Conservation (phyloP, 2,888 invertebrate species). For the Heliconius sara region DNA sequence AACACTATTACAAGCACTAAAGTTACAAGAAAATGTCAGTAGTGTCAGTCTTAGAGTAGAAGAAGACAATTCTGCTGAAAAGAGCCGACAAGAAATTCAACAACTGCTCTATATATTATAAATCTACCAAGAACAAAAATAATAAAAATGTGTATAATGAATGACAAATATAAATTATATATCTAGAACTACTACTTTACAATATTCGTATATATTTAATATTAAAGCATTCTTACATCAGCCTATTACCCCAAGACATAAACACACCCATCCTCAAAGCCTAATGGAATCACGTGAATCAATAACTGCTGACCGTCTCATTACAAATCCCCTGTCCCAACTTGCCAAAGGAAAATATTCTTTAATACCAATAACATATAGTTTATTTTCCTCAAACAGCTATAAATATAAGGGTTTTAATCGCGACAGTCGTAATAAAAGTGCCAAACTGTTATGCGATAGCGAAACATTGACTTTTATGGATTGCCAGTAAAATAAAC, state of each 20-base stretch:
- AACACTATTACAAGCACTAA: no score
- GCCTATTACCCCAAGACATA: conserved; percentile 24
- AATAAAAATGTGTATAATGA: no score
- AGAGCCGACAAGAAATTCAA: no score
- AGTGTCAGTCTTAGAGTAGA: no score
- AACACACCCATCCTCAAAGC: conserved; percentile 51
- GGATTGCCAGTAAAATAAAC: conserved; percentile 65
- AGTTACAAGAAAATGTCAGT: no score
- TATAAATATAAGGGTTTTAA: conserved; percentile 61
- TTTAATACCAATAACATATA: conserved; percentile 46
- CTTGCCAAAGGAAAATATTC: background rate
- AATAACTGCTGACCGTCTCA: conserved; percentile 82
- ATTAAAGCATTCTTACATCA: conserved; percentile 2
- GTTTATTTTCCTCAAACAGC: conserved; percentile 48
- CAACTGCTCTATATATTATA: no score
- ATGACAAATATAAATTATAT: background rate
- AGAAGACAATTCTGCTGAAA: no score
- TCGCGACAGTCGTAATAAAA: conserved; percentile 67
- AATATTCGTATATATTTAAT: background rate
- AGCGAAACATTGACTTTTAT: conserved; percentile 72
- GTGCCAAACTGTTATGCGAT: conserved; percentile 69
- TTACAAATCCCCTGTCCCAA: conserved; percentile 75
- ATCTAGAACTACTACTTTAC: background rate
- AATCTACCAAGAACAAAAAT: no score
- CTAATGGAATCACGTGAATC: conserved; percentile 76